A percentile compares a stretch with the other conserved stretches of the same genome.
These are phyloP conservation scores for Spheniscus humboldti DNA, from an alignment of 2,797 vertebrate species.

Conservation along the genomic window DNA sequence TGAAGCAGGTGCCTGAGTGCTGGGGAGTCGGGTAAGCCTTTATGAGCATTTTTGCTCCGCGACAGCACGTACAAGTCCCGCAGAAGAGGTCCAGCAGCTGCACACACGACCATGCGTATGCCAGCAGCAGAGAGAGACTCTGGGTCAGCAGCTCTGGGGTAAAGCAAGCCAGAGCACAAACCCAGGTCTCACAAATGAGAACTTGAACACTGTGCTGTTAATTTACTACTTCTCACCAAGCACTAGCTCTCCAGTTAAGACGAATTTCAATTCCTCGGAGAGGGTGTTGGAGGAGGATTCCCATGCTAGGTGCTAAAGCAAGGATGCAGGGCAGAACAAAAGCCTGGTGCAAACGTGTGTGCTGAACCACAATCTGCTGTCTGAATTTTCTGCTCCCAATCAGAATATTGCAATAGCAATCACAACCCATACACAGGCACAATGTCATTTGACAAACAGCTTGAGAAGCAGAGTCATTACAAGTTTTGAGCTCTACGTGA, in stretches of 20 bases:
- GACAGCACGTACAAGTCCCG: rapidly evolving
- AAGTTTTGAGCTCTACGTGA: neutral
- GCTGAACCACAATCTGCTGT: neutral
- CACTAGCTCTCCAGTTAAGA: neutral
- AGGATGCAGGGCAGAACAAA: neutral
- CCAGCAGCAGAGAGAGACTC: neutral
- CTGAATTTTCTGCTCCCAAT: neutral
- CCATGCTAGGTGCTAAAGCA: neutral
- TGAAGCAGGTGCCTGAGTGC: neutral
- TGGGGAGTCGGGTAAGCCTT: neutral
- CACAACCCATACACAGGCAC: neutral
- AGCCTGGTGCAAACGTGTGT: neutral
- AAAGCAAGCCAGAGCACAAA: neutral
- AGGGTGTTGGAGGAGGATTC: neutral
- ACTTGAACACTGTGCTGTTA: neutral
- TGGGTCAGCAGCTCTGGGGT: neutral
- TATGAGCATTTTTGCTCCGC: rapidly evolving
- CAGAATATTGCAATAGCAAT: neutral
- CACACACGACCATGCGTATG: rapidly evolving
- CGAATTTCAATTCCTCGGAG: neutral
- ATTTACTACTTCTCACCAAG: neutral
- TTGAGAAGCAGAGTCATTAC: neutral
- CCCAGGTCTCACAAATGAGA: neutral
- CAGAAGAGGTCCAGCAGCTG: neutral
- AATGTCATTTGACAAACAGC: neutral